Evolutionary conservation across 2,888 invertebrate genomes (phyloP).

Genomic region (Macrosoma leucophasiata): DNA sequence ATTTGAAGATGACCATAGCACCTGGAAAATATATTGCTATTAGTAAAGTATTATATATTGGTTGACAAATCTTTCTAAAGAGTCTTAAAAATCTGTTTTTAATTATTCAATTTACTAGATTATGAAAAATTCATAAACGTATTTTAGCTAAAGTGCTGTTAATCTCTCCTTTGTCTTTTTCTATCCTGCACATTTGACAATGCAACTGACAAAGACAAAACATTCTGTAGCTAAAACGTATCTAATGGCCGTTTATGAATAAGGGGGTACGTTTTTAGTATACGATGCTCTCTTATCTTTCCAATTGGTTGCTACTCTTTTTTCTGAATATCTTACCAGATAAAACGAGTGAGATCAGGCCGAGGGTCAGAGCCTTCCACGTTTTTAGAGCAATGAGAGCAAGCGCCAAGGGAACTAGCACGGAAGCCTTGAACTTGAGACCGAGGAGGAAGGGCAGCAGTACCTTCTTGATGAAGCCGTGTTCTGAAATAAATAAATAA

Average conservation of each 20-base stretch:
- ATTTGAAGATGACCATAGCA: slow-evolving; percentile 90
- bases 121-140: no score
- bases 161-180: no score
- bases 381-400: slow-evolving; percentile 90
- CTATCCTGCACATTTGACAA: no score
- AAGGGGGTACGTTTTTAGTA: no score
- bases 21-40: slow-evolving; percentile 46
- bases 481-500: slow-evolving; percentile 73
- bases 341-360: slow-evolving; percentile 87
- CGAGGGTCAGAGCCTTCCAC: slow-evolving; percentile 92
- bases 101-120: no score
- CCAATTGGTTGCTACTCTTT: background rate
- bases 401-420: slow-evolving; percentile 86
- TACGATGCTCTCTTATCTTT: no score
- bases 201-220: background rate
- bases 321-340: slow-evolving; percentile 72
- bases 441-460: slow-evolving; percentile 90
- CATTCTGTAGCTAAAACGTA: no score
- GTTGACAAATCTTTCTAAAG: no score
- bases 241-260: no score
- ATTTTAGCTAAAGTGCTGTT: no score
- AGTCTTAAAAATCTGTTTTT: no score
- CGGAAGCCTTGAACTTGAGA: slow-evolving; percentile 89
- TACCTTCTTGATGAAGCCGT: slow-evolving; percentile 88
- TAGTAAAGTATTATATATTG: no score